Conservation (phyloP, 2,113 vertebrate genomes). For the Crypturellus undulatus region DNA sequence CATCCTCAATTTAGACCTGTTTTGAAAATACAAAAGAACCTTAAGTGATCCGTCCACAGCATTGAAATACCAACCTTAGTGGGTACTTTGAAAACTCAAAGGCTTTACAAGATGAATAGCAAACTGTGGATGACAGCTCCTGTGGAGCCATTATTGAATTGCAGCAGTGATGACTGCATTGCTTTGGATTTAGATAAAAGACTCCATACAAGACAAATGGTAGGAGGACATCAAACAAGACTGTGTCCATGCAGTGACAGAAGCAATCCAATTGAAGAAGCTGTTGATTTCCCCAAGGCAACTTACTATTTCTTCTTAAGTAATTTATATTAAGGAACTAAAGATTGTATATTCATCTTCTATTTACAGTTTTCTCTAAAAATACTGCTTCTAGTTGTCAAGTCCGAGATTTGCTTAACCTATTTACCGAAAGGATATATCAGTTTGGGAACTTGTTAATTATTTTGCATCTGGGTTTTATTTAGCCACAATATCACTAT, state of each 20-base stretch:
- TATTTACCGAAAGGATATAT: slow-evolving; percentile 59
- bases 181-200: slow-evolving; percentile 99
- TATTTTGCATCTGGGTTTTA: slow-evolving; percentile 73
- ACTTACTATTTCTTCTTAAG: slow-evolving; percentile 88
- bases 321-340: slow-evolving; percentile 89
- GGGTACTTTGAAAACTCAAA: slow-evolving; percentile 86
- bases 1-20: slow-evolving; percentile 75
- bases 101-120: slow-evolving; percentile 94
- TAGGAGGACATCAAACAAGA: slow-evolving; percentile 97
- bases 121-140: slow-evolving; percentile 95
- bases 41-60: slow-evolving; percentile 78
- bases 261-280: slow-evolving; percentile 92
- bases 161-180: slow-evolving; percentile 93
- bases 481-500: slow-evolving; percentile 70
- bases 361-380: slow-evolving; percentile 80
- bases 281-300: slow-evolving; percentile 92
- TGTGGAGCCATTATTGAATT: slow-evolving; percentile 96
- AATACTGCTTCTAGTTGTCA: slow-evolving; percentile 65
- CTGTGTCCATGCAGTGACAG: slow-evolving; percentile 93
- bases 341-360: slow-evolving; percentile 84
- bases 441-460: slow-evolving; percentile 60
- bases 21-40: slow-evolving; percentile 81
- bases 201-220: slow-evolving; percentile 95
- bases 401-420: slow-evolving; percentile 18
- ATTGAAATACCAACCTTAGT: slow-evolving; percentile 83